Percentiles rank a stretch among this genome's conserved stretches.
Conservation (phyloP, 1,140 invertebrate species). For the Drosophila subobscura region DNA sequence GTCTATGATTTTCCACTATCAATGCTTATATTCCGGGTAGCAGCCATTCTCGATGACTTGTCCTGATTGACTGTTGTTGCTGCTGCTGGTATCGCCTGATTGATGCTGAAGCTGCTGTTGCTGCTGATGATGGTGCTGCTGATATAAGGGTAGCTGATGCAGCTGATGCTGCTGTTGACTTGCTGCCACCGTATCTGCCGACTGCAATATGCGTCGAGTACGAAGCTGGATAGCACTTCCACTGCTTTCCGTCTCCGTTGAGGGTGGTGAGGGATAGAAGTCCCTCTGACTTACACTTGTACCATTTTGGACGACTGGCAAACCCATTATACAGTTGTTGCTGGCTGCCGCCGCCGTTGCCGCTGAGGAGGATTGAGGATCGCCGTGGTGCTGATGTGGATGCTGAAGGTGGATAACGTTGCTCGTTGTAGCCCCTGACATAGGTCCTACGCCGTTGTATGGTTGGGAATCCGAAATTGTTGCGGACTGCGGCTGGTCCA, state of each 20-base stretch:
- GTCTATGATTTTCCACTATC: constrained; percentile 77
- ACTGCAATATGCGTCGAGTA: constrained; percentile 72
- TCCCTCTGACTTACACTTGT: constrained; percentile 84
- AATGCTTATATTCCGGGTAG: constrained; percentile 85
- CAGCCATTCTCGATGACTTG: constrained; percentile 84
- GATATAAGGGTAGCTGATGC: constrained; percentile 53
- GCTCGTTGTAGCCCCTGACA: constrained; percentile 79
- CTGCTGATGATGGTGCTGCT: constrained; percentile 63
- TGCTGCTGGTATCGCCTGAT: constrained; percentile 82
- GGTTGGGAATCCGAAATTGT: constrained; percentile 83
- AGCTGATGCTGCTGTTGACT: constrained; percentile 57
- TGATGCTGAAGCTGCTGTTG: constrained; percentile 73
- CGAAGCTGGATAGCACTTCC: constrained; percentile 83
- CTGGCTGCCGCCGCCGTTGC: constrained; percentile 64
- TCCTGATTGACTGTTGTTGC: constrained; percentile 83
- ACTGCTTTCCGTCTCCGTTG: constrained; percentile 84
- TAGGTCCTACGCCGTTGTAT: constrained; percentile 81
- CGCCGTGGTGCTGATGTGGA: constrained; percentile 83
- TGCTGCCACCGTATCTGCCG: constrained; percentile 56
- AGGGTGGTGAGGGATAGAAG: constrained; percentile 83
- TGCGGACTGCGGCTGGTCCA: constrained; percentile 82
- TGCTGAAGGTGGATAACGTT: constrained; percentile 77
- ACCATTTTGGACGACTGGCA: constrained; percentile 81
- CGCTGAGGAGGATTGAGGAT: constrained; percentile 79
- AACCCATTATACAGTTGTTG: constrained; percentile 80